Evolutionary conservation across 2,113 vertebrate genomes (phyloP).

Genomic region (Picathartes gymnocephalus): DNA sequence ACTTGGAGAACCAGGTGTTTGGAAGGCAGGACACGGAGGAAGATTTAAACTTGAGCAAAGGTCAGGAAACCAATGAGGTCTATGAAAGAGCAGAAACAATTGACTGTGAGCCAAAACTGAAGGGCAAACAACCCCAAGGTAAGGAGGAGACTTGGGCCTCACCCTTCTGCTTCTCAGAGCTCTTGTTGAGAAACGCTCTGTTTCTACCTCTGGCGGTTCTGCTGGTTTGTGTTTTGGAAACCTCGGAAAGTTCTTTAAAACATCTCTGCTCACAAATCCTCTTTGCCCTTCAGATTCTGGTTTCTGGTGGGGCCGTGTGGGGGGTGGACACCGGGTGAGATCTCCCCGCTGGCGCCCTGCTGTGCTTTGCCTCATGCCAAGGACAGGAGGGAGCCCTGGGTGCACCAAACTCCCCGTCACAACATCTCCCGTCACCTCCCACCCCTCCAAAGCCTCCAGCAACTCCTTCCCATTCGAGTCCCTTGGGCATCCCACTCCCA

Average conservation of each 20-base stretch:
- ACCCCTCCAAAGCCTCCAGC: neutral
- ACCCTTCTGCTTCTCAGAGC: constrained; percentile 28
- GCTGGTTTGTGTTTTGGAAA: constrained; percentile 39
- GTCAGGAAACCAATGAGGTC: constrained; percentile 91
- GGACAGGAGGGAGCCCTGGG: constrained; percentile 20
- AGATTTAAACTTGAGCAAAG: constrained; percentile 72
- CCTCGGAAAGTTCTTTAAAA: constrained; percentile 35
- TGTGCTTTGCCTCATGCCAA: constrained; percentile 5
- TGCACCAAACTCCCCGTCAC: neutral
- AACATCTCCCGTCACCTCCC: neutral
- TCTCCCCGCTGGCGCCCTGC: neutral
- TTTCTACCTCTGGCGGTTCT: constrained; percentile 38
- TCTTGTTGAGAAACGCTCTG: constrained; percentile 39
- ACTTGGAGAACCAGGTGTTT: constrained; percentile 66
- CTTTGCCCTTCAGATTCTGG: constrained; percentile 65
- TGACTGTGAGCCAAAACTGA: constrained; percentile 78
- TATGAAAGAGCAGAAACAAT: constrained; percentile 78
- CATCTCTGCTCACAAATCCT: constrained; percentile 29
- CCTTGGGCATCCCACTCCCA: neutral
- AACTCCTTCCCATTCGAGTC: neutral
- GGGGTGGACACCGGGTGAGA: neutral
- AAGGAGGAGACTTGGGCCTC: constrained; percentile 46
- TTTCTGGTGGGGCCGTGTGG: neutral
- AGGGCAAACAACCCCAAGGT: constrained; percentile 78
- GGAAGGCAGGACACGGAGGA: constrained; percentile 45